Percentiles rank a stretch among this genome's conserved stretches.
Conservation (phyloP, 2,797 vertebrate genomes). For the Premnoplex brunnescens region DNA sequence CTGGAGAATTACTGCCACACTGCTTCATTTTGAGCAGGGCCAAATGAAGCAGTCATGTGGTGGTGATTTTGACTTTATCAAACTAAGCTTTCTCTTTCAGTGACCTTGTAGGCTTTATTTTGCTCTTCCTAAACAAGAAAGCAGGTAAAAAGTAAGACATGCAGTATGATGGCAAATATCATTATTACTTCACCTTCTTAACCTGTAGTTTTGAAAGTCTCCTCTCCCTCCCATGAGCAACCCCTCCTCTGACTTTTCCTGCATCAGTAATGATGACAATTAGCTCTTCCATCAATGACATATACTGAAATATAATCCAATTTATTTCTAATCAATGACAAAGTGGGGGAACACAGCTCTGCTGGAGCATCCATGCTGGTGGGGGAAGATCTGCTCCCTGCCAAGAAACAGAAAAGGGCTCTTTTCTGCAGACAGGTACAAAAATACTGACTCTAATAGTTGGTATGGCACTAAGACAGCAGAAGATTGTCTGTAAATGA, state of each 20-base stretch:
- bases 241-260: background rate
- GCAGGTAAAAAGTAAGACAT: background rate
- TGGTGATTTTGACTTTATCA: background rate
- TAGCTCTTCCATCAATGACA: background rate
- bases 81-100: background rate
- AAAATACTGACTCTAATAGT: background rate
- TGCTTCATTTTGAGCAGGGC: fast-evolving
- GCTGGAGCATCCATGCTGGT: fast-evolving
- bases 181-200: background rate
- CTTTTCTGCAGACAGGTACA: fast-evolving
- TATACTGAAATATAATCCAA: background rate
- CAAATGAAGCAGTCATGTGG: fast-evolving
- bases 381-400: background rate
- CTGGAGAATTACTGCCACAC: background rate
- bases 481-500: background rate
- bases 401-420: background rate
- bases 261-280: background rate
- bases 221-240: background rate
- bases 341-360: fast-evolving
- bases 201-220: background rate
- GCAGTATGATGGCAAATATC: background rate
- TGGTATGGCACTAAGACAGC: background rate
- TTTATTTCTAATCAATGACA: background rate
- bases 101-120: background rate
- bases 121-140: background rate